Conservation (phyloP, 2,797 vertebrate genomes). For the Pelochelys cantorii region DNA sequence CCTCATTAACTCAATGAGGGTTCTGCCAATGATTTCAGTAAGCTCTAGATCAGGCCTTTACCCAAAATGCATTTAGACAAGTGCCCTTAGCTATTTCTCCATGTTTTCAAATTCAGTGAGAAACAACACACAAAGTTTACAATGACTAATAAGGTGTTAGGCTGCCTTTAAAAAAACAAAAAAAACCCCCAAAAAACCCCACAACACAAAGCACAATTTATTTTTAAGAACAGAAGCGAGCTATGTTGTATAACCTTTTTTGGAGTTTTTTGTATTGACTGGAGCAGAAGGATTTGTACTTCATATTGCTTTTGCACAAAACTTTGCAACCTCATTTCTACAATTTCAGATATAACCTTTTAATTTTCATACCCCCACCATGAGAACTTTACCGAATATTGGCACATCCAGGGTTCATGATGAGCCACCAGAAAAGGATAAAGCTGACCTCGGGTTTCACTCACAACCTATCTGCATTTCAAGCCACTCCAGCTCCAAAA, state of each 20-base stretch:
- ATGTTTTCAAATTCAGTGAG: conserved; percentile 6
- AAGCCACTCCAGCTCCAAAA: conserved; percentile 13
- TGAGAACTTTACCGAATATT: conserved; percentile 18
- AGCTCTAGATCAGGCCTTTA: neutral
- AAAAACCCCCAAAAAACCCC: no score
- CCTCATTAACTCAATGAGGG: neutral
- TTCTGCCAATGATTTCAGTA: neutral
- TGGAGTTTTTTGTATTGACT: neutral
- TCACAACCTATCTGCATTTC: conserved; percentile 2
- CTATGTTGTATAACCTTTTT: neutral
- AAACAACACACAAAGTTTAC: conserved; percentile 3
- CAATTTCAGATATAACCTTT: conserved; percentile 29
- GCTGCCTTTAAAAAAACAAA: no score
- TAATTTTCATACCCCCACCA: conserved; percentile 29
- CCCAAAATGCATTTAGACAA: neutral
- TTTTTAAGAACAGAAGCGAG: conserved; percentile 46
- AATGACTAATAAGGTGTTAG: conserved; percentile 29
- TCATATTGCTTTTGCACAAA: neutral
- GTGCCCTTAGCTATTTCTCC: neutral
- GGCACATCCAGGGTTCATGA: conserved; percentile 35
- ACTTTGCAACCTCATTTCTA: neutral
- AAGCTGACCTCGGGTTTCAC: neutral
- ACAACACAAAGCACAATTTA: neutral
- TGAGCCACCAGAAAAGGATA: conserved; percentile 23
- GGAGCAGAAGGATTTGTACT: neutral